Evolutionary conservation across 2,113 vertebrate species (phyloP).

Genomic region (Rhea pennata): DNA sequence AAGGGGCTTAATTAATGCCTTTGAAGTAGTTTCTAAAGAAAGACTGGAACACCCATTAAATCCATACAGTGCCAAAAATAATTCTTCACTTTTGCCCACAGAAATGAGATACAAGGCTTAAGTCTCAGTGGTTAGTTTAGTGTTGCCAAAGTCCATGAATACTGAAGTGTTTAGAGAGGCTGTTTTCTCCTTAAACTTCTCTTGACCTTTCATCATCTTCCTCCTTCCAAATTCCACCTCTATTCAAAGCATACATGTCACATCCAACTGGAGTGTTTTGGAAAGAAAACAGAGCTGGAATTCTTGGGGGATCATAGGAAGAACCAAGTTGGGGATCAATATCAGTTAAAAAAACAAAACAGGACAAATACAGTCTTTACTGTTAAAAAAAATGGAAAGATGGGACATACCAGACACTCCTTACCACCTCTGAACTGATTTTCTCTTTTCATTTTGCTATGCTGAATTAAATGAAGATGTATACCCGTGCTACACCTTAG

Average conservation of each 20-base stretch:
- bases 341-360: background rate
- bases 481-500: background rate
- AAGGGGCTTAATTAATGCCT: conserved; percentile 23
- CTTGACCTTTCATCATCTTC: conserved; percentile 13
- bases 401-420: background rate
- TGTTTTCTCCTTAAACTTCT: conserved; percentile 25
- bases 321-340: background rate
- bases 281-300: background rate
- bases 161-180: background rate
- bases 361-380: background rate
- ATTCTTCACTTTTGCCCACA: background rate
- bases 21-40: conserved; percentile 18
- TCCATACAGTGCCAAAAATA: background rate
- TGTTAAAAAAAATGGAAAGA: background rate
- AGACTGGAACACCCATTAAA: conserved; percentile 12
- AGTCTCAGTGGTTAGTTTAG: conserved; percentile 4
- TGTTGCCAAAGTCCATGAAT: background rate
- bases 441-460: background rate
- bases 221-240: background rate
- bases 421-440: background rate
- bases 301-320: background rate
- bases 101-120: conserved; percentile 3
- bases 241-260: background rate
- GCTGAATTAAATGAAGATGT: background rate
- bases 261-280: background rate